A percentile compares a stretch with the other conserved stretches of the same genome.
Conservation (phyloP, 1,140 invertebrate genomes). For the Proctacanthus coquilletti region DNA sequence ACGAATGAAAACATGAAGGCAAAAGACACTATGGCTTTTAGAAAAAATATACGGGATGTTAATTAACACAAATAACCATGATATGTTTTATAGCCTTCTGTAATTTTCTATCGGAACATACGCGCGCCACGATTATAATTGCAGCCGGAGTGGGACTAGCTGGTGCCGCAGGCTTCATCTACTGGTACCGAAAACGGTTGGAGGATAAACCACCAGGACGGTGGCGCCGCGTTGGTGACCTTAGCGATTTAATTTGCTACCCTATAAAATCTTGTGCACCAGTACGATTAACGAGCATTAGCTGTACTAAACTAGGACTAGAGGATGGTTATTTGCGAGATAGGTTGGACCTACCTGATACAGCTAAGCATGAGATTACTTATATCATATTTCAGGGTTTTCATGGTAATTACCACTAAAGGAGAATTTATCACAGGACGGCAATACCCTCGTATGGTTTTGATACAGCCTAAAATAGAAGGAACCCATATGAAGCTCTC, state of each 20-base stretch:
- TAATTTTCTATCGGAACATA: not conserved
- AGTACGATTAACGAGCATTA: conserved; percentile 21
- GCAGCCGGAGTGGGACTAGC: conserved; percentile 24
- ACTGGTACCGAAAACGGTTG: conserved; percentile 22
- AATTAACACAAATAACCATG: too few relatives aligned
- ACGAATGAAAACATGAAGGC: too few relatives aligned
- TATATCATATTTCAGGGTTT: conserved; percentile 9
- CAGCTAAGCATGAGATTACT: not conserved
- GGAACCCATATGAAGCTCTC: conserved; percentile 23
- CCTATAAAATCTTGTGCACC: conserved; percentile 31
- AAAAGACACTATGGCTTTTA: too few relatives aligned
- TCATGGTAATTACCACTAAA: conserved; percentile 32
- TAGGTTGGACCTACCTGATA: conserved; percentile 7
- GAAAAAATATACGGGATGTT: too few relatives aligned
- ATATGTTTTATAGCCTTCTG: too few relatives aligned
- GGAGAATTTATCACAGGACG: conserved; percentile 31
- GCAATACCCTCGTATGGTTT: conserved; percentile 30
- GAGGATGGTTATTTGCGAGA: conserved; percentile 29
- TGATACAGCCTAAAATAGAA: conserved; percentile 27
- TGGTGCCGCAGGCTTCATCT: conserved; percentile 22
- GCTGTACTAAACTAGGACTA: conserved; percentile 27
- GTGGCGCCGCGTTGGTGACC: conserved; percentile 32
- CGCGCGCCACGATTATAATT: not conserved
- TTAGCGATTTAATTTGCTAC: conserved; percentile 29
- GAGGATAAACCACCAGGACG: conserved; percentile 17